Evolutionary conservation across 2,888 invertebrate species (phyloP), one percentile per base, ranked within the genome.

Genomic region (Imbricaverruca yamaguchii): DNA sequence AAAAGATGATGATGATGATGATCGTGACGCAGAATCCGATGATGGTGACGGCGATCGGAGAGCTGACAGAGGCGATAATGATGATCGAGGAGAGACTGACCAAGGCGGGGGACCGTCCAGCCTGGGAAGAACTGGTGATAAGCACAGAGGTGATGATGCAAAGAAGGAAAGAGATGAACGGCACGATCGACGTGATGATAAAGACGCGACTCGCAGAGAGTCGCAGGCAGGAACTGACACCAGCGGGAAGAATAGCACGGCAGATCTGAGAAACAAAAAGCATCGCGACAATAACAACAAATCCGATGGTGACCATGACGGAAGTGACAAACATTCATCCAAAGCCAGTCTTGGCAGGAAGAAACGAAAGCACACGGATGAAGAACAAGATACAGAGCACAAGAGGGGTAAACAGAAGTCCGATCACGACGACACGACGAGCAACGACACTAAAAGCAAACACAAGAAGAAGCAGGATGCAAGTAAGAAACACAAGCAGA

Each of bases 401-500:
- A 15, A 53, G 12, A 80, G 21, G 53, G 80, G 25, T 39, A 80
- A 80, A 59, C 39, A n/a, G 21, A 80, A 80, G 23, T 57, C 39
- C 39, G 39, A 39, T 39, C 39, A 39, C 39, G 39, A 39, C 39
- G 39, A 39, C 39, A 39, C 39, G 39, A 39, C 4, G 39, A 39
- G 4, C 39, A 39, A 39, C 2, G 4, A 39, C 39, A 39, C 39
- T 39, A 39, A 39, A 39, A 39, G 39, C 11, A 80, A 55, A 59
- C 23, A 53, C 39, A 56, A 15, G 15, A 80, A 80, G 23, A 80
- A n/a, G 57, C 11, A 56, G 21, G 9, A 21, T n/a, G 8, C n/a
- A 63, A 61, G 39, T 39, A 39, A 80, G 59, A 80, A 61, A 39
- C 25, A 80, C 39, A 80, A 23, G 53, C 55, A 61, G 61, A n/a